Evolutionary conservation across 2,888 invertebrate species (phyloP).

Genomic region (Phaonia tiefii): DNA sequence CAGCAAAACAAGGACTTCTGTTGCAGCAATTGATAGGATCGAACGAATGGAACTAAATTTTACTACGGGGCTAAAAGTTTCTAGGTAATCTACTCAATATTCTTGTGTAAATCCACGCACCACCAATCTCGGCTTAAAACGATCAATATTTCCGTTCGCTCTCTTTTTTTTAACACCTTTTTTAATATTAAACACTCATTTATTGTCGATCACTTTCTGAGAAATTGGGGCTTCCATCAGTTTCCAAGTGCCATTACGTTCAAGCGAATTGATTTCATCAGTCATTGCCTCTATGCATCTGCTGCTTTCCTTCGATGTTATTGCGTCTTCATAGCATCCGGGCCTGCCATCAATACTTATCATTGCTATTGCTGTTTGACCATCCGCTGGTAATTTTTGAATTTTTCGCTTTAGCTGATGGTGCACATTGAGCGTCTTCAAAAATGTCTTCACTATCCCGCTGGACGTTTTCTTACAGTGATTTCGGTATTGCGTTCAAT

Average conservation of each 20-base stretch:
- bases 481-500: too few species aligned
- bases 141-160: not conserved
- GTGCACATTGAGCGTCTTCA: not conserved
- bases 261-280: not conserved
- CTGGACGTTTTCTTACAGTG: not conserved
- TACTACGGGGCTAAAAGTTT: constrained; percentile 65
- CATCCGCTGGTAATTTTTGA: too few species aligned
- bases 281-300: too few species aligned
- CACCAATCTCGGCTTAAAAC: not conserved
- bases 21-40: constrained; percentile 51
- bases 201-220: not conserved
- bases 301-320: too few species aligned
- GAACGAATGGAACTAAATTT: constrained; percentile 56
- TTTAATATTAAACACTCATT: too few species aligned
- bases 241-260: not conserved
- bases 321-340: not conserved
- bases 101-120: not conserved
- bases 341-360: not conserved
- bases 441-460: not conserved
- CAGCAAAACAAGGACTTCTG: constrained; percentile 48
- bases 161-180: not conserved
- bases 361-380: not conserved
- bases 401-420: too few species aligned
- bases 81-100: constrained; percentile 12
- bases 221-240: not conserved